Percentiles rank a stretch among this genome's conserved stretches.
Conservation (phyloP, 1,140 invertebrate genomes). For the Euborellia annulipes region DNA sequence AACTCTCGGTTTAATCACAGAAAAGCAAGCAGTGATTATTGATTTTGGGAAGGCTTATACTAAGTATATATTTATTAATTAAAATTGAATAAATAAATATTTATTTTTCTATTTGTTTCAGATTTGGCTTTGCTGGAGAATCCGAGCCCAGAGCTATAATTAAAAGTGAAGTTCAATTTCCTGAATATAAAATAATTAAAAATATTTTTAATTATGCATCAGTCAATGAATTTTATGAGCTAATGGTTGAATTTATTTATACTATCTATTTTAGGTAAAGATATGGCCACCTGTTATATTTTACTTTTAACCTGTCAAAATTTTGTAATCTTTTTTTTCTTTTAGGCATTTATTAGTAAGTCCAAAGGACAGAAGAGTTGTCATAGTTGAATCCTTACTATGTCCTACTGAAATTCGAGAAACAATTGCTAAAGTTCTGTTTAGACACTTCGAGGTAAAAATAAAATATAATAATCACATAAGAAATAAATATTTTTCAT, state of each 20-base stretch:
- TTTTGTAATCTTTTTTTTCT: slow-evolving; percentile 9
- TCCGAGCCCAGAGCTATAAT: slow-evolving; percentile 73
- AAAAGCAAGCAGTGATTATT: slow-evolving; percentile 75
- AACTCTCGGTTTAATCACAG: slow-evolving; percentile 54
- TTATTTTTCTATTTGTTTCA: slow-evolving; percentile 27
- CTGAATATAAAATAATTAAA: slow-evolving; percentile 40
- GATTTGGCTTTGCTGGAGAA: slow-evolving; percentile 85
- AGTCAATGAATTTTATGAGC: slow-evolving; percentile 63
- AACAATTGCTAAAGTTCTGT: slow-evolving; percentile 79
- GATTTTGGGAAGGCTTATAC: slow-evolving; percentile 87
- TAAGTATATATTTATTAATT: slow-evolving; percentile 47
- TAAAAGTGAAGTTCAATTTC: slow-evolving; percentile 53
- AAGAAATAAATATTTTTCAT: no score
- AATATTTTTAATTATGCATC: slow-evolving; percentile 54
- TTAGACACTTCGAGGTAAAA: slow-evolving; percentile 83
- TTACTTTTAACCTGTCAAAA: background rate
- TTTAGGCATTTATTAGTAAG: slow-evolving; percentile 71
- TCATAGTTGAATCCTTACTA: slow-evolving; percentile 80
- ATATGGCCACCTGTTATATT: background rate
- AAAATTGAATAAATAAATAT: background rate
- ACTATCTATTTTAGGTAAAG: slow-evolving; percentile 70
- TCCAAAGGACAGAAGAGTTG: slow-evolving; percentile 80
- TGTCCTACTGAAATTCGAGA: slow-evolving; percentile 66
- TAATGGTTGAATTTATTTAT: slow-evolving; percentile 79
- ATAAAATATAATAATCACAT: no score